Conservation (phyloP, 1,140 invertebrate species). For the Pantala flavescens region DNA sequence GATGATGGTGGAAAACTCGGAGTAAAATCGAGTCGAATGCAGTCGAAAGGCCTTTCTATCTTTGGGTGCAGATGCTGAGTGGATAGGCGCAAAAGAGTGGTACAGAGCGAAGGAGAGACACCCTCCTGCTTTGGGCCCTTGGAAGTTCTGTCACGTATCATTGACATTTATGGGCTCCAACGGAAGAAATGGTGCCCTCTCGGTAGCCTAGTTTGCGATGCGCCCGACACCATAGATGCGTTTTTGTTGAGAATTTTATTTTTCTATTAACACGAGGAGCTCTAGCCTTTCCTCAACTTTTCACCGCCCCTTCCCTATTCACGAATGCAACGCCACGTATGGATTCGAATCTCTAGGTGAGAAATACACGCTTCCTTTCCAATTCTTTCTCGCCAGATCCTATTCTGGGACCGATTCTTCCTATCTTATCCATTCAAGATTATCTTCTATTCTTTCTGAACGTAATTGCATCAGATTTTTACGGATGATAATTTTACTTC, state of each 20-base stretch:
- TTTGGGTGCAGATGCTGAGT: too few species aligned
- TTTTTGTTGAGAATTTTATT: not conserved
- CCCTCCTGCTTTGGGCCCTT: not conserved
- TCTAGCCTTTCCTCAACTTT: not conserved
- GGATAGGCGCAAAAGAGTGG: too few species aligned
- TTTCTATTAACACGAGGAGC: not conserved
- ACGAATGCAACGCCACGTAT: not conserved
- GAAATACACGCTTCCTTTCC: not conserved
- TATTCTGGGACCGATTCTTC: not conserved
- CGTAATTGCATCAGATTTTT: too few species aligned
- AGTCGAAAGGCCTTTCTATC: too few species aligned
- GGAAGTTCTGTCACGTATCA: not conserved
- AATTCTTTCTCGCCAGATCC: not conserved
- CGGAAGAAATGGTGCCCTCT: not conserved
- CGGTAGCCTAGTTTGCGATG: not conserved
- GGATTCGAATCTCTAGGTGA: not conserved
- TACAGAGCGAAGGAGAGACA: not conserved
- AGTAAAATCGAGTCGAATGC: too few species aligned
- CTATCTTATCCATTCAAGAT: too few species aligned
- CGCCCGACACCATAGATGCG: not conserved
- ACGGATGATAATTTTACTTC: too few species aligned
- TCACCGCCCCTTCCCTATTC: not conserved
- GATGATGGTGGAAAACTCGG: too few species aligned
- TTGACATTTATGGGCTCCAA: not conserved
- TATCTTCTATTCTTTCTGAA: too few species aligned